Evolutionary conservation across 2,888 invertebrate genomes (phyloP).

Genomic region (Tetragonula carbonaria): DNA sequence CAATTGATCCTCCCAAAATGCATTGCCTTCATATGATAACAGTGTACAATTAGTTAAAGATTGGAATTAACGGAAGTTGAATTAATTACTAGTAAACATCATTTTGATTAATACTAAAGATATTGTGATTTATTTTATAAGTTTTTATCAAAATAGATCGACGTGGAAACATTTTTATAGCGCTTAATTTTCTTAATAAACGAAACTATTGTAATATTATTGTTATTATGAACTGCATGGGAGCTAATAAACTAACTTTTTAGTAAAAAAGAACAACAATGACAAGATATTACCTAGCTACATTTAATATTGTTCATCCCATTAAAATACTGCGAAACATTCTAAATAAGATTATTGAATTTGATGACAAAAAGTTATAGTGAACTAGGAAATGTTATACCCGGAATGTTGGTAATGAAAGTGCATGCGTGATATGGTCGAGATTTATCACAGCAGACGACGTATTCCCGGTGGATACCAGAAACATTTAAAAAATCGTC

Average conservation of each 20-base stretch:
- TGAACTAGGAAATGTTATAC: conserved; percentile 12
- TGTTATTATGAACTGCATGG: conserved; percentile 43
- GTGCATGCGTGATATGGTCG: conserved; percentile 28
- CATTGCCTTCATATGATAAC: conserved; percentile 15
- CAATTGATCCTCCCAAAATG: conserved; percentile 16
- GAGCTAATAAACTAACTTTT: conserved; percentile 60
- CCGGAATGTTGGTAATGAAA: conserved; percentile 10
- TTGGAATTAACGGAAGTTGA: background rate
- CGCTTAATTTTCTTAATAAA: conserved; percentile 30
- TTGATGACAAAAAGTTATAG: conserved; percentile 9
- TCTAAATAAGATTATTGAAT: background rate
- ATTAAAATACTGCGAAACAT: background rate
- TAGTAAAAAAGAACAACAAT: conserved; percentile 13
- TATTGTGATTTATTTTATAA: conserved; percentile 61
- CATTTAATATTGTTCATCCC: background rate
- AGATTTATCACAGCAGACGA: conserved; percentile 57
- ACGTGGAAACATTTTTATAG: conserved; percentile 31
- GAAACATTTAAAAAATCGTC: conserved; percentile 48
- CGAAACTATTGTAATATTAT: conserved; percentile 41
- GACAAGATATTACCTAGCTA: background rate
- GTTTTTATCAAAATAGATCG: conserved; percentile 27
- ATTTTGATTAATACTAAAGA: conserved; percentile 34
- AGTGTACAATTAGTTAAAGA: background rate
- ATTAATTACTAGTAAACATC: conserved; percentile 16
- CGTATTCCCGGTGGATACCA: conserved; percentile 49